These are phyloP conservation scores for Drosophila fuyamai DNA, from an alignment of 1,140 invertebrate species.

Conservation along the genomic window DNA sequence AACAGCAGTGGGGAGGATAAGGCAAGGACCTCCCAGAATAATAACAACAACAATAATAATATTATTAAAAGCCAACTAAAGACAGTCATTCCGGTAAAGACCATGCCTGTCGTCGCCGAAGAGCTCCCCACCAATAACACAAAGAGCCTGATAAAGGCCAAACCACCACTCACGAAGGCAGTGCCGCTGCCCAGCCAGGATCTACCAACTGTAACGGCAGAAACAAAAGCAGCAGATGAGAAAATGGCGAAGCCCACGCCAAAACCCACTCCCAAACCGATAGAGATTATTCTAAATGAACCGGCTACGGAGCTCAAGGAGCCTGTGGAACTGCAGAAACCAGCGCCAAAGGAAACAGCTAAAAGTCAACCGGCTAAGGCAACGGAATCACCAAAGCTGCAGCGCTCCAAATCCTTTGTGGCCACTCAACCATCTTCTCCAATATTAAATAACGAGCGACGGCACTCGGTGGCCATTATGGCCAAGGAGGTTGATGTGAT, in stretches of 20 bases:
- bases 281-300: slow-evolving; percentile 2
- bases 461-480: slow-evolving; percentile 71
- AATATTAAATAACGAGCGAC: slow-evolving; percentile 31
- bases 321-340: not conserved
- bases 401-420: slow-evolving; percentile 67
- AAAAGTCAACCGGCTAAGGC: not conserved
- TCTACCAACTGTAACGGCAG: not conserved
- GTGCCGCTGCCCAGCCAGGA: slow-evolving; percentile 23
- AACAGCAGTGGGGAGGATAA: slow-evolving; percentile 4
- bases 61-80: not conserved
- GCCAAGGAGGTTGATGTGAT: slow-evolving; percentile 67
- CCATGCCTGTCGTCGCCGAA: slow-evolving; percentile 5
- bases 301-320: not conserved
- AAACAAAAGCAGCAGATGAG: not conserved
- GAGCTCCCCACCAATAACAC: slow-evolving; percentile 18
- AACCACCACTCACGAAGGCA: slow-evolving; percentile 7
- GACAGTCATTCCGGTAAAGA: slow-evolving; percentile 1
- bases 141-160: slow-evolving; percentile 23
- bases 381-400: slow-evolving; percentile 7
- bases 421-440: slow-evolving; percentile 6
- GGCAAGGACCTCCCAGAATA: not conserved
- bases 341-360: not conserved
- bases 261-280: not conserved
- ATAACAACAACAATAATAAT: not conserved
- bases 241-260: not conserved